A percentile compares a stretch with the other conserved stretches of the same genome.
Evolutionary conservation across 2,888 invertebrate genomes (phyloP).

Genomic region (Noctua janthina): DNA sequence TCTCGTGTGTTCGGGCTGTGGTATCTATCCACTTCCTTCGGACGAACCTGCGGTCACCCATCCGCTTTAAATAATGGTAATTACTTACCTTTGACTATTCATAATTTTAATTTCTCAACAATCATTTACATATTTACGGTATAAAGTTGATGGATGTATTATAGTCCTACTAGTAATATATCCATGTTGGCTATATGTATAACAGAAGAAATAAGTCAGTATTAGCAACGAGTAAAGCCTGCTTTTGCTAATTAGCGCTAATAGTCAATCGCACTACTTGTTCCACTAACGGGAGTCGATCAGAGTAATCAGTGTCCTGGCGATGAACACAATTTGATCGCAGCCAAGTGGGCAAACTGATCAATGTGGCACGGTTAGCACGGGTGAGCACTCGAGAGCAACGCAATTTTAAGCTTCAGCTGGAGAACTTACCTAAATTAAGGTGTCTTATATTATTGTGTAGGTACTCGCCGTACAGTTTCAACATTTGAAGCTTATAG

Average conservation of each 20-base stretch:
- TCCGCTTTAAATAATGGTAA: background rate
- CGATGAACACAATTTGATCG: constrained; percentile 13
- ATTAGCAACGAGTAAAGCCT: background rate
- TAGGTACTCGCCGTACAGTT: too few relatives aligned
- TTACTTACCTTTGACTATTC: background rate
- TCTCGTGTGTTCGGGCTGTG: background rate
- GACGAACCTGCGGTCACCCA: constrained; percentile 6
- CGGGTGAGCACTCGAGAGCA: background rate
- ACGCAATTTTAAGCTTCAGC: background rate
- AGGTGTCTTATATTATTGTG: too few relatives aligned
- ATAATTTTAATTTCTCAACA: background rate
- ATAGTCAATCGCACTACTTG: constrained; percentile 11
- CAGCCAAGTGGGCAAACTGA: background rate
- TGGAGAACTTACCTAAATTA: too few relatives aligned
- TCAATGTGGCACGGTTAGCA: background rate
- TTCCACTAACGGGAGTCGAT: background rate
- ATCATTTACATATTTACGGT: background rate
- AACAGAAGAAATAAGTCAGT: background rate
- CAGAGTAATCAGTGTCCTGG: constrained; percentile 40
- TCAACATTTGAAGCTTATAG: background rate
- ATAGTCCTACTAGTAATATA: background rate
- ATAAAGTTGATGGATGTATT: background rate
- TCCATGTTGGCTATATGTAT: too few relatives aligned
- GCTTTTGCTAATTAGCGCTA: constrained; percentile 17
- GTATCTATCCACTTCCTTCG: background rate